Evolutionary conservation across 2,797 vertebrate genomes (phyloP), one percentile per base, ranked within the genome.

Genomic region (Champsocephalus gunnari): DNA sequence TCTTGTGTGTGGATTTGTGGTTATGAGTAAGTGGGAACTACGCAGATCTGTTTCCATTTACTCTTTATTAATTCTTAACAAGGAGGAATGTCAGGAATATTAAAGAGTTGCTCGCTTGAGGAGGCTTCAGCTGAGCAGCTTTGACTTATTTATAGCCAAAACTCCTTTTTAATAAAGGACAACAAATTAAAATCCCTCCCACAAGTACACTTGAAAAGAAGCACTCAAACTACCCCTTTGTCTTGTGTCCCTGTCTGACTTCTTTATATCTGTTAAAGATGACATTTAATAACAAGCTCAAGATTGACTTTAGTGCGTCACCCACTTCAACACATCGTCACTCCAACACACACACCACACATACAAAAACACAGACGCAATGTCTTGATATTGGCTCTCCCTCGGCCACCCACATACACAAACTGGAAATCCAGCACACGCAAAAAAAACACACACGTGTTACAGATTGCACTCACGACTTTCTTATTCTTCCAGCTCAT

Each of bases 1-100:
- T 67, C 41, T 63, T 41, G 55, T 56, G 66, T 54, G 70, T 54
- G 68, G 49, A 82, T 80, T 78, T 78, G 71, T 48, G 44, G 71
- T 50, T 82, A 60, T 85, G 85, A 76, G 66, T 66, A 28, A 58
- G 63, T 44, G 73, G 47, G 71, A 80, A 73, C 48, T 61, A 67
- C 61, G 50, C 38, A 24, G 74, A 84, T 69, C 81, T 54, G 71
- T 77, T 86, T 82, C 68, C 65, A 75, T 87, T 88, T 80, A 76
- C 81, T 71, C 11, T 75, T 84, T 75, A 84, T 89, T 89, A 80
- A 75, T 74, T 87, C 62, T 87, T 84, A 89, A 86, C 57, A 41
- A 88, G 78, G 28, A 75, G 58, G 83, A 91, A 90, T 93, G 77
- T 77, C 69, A 51, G 74, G 69, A 84, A 82, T 83, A 73, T 75